A percentile compares a stretch with the other conserved stretches of the same genome.
Evolutionary conservation across 2,113 vertebrate species (phyloP).

Genomic region (Xenus cinereus): DNA sequence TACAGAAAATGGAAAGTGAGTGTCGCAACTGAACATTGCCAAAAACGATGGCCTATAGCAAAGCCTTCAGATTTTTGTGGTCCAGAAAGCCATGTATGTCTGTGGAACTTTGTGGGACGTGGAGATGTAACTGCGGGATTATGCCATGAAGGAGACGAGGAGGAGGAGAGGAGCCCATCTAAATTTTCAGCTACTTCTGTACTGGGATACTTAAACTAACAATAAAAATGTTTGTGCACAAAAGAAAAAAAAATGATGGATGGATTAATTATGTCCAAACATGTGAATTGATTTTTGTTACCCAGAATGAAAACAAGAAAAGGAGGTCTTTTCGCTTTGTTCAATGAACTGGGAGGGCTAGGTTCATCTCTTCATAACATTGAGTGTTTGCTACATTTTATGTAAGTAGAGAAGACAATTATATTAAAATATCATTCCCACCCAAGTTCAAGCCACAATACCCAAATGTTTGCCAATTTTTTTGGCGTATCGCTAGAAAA

Average conservation of each 20-base stretch:
- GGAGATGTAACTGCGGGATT: background rate
- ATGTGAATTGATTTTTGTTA: background rate
- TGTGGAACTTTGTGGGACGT: background rate
- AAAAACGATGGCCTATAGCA: background rate
- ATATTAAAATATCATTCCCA: conserved; percentile 23
- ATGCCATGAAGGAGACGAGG: background rate
- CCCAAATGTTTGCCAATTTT: conserved; percentile 44
- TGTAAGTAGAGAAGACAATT: conserved; percentile 28
- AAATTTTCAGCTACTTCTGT: background rate
- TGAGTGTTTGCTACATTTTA: background rate
- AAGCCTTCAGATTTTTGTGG: background rate
- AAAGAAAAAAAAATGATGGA: background rate
- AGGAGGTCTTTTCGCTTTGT: background rate
- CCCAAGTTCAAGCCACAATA: conserved; percentile 47
- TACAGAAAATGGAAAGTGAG: background rate
- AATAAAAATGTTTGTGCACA: conserved; percentile 2
- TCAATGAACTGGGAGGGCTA: background rate
- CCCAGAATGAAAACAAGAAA: background rate
- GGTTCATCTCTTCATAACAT: background rate
- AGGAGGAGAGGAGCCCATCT: background rate
- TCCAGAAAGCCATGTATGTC: background rate
- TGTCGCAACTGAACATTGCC: background rate
- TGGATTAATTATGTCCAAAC: background rate
- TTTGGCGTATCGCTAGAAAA: conserved; percentile 14
- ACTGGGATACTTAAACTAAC: background rate